These are phyloP conservation scores for Anseranas semipalmata DNA, from an alignment of 2,113 vertebrate species.

Conservation along the genomic window DNA sequence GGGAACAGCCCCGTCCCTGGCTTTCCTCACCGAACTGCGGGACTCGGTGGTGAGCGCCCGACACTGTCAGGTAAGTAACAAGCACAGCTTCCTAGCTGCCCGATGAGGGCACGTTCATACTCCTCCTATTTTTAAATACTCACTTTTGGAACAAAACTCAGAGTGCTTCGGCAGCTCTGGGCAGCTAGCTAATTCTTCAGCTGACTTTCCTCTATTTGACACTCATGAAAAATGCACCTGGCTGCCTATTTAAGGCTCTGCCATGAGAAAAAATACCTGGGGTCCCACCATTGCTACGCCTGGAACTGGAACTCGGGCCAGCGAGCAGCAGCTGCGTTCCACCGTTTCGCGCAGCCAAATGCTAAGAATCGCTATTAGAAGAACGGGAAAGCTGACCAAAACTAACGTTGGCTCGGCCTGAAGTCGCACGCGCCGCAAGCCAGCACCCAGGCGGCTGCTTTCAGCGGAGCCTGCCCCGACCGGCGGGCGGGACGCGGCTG, in stretches of 20 bases:
- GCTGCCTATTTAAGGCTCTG: neutral
- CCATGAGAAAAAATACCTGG: neutral
- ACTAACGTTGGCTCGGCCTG: neutral
- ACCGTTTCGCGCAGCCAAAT: fast-evolving
- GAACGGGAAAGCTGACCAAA: neutral
- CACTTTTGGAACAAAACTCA: fast-evolving
- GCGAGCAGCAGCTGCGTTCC: fast-evolving
- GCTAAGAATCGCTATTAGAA: neutral
- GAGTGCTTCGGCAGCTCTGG: neutral
- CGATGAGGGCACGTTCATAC: neutral
- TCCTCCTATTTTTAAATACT: neutral
- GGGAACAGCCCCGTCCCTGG: neutral
- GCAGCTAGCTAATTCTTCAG: neutral
- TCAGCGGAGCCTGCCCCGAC: neutral
- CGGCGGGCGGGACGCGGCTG: fast-evolving
- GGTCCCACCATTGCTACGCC: neutral
- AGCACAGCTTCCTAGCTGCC: neutral
- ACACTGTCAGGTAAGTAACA: fast-evolving
- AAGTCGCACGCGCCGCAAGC: too few relatives aligned
- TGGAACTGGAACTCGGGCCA: neutral
- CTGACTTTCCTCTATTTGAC: neutral
- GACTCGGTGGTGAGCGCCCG: fast-evolving
- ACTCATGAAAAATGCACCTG: neutral
- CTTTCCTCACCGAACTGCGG: neutral
- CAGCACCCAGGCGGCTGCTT: fast-evolving